Evolutionary conservation across 2,888 invertebrate genomes (phyloP), one percentile per base, ranked within the genome.

Genomic region (Apodemia zela): DNA sequence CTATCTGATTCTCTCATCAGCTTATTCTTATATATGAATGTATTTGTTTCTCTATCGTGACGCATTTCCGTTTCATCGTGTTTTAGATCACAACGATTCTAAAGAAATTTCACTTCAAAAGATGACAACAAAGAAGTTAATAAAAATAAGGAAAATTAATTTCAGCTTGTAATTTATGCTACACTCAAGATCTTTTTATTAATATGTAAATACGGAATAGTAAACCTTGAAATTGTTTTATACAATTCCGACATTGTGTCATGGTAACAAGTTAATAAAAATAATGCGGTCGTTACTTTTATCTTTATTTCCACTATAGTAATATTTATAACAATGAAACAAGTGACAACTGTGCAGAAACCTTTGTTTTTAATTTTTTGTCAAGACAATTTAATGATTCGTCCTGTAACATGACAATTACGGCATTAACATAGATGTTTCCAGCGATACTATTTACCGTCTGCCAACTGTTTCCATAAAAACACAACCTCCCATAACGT

Each of bases 311-410:
- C 6, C 15, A 54, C 25, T 15, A 15, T 5, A 13, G 25, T 54
- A 29, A 15, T 25, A 21, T 25, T 54, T 54, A 45, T 29, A 62
- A 15, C 45, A 62, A 54, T 8, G 49, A 54, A 58, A 57, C 42
- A 62, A 47, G 15, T 13, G 59, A 57, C 42, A 62, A 47, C 25
- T 18, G 59, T 33, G 42, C 59, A 59, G 45, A 63, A 47, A 49
- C 33, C 38, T 49, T 62, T 62, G 21, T 47, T 63, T 54, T 45
- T 45, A 45, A 51, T 54, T 54, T 54, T 25, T 54, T 18, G 8
- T 29, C 21, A 18, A 54, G 18, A 54, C 51, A 51, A 25, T 51
- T 51, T 51, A 51, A 51, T 42, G 42, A 42, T 51, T 25, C 18
- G 51, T 51, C 51, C 51, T 51, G 18, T 18, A 49, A 25, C 51